These are phyloP conservation scores for Cygnus buccinator DNA, from an alignment of 2,113 vertebrate species.

Conservation along the genomic window DNA sequence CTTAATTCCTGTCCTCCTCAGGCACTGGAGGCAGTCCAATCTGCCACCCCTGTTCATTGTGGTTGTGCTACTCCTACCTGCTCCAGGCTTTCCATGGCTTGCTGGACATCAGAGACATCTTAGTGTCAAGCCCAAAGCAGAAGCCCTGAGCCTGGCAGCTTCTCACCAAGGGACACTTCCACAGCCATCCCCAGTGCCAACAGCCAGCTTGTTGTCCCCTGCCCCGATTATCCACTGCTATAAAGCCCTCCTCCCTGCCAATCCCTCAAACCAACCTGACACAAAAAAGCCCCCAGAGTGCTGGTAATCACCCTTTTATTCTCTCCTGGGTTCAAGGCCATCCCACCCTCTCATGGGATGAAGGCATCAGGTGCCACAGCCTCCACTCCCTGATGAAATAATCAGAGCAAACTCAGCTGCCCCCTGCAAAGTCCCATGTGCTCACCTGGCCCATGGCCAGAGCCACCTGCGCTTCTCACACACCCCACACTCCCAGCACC, in stretches of 20 bases:
- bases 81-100: neutral
- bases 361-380: neutral
- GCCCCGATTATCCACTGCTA: neutral
- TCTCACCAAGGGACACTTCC: neutral
- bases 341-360: neutral
- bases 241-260: neutral
- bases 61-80: neutral
- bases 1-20: neutral
- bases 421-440: too few relatives aligned
- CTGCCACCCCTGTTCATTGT: neutral
- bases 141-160: neutral
- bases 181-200: neutral
- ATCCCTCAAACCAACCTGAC: neutral
- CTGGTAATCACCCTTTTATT: neutral
- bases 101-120: neutral
- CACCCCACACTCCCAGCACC: fast-evolving
- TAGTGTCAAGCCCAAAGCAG: neutral
- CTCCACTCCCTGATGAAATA: neutral
- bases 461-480: neutral
- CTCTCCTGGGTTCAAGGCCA: neutral
- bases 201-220: neutral
- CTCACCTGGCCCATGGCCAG: neutral
- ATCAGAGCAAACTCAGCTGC: neutral
- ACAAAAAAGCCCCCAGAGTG: too few relatives aligned
- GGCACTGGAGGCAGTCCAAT: neutral